Conservation (phyloP, 1,140 invertebrate species). For the Adelges cooleyi region DNA sequence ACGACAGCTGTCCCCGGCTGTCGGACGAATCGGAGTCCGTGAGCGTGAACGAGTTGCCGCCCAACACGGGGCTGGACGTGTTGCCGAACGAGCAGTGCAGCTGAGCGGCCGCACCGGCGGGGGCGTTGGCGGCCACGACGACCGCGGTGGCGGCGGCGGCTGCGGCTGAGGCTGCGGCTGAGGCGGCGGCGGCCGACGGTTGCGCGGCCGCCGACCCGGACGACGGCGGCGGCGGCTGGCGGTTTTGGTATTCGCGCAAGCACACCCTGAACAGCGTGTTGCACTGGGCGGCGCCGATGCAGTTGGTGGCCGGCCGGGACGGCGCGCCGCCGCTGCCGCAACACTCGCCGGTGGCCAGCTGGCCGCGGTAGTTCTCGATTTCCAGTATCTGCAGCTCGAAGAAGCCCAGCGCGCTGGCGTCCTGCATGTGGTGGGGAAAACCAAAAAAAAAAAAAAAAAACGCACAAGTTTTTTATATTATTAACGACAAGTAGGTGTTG, state of each 20-base stretch:
- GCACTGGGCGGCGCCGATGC: conserved; percentile 50
- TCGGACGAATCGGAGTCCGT: conserved; percentile 49
- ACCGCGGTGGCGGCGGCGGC: conserved; percentile 49
- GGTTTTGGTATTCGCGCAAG: not conserved
- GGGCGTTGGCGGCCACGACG: conserved; percentile 35
- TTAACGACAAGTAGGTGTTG: no score
- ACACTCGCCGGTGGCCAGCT: conserved; percentile 65
- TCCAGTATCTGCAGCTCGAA: conserved; percentile 86
- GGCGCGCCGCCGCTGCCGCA: conserved; percentile 58
- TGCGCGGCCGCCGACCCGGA: not conserved
- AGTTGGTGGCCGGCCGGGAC: conserved; percentile 48
- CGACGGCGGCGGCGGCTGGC: conserved; percentile 53
- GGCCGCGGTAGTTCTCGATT: conserved; percentile 72
- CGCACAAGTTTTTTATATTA: not conserved
- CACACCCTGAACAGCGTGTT: conserved; percentile 71
- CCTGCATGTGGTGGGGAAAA: no score
- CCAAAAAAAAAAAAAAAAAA: conserved; percentile 36
- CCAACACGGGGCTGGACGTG: conserved; percentile 67
- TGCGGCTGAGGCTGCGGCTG: conserved; percentile 49
- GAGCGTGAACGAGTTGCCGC: conserved; percentile 75
- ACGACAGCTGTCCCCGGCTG: conserved; percentile 50
- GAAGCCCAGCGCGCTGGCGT: conserved; percentile 63
- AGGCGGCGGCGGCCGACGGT: conserved; percentile 41
- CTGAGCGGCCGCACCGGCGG: not conserved
- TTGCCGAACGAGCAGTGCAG: conserved; percentile 83